Evolutionary conservation across 1,140 invertebrate species (phyloP).

Genomic region (Elymnias hypermnestra): DNA sequence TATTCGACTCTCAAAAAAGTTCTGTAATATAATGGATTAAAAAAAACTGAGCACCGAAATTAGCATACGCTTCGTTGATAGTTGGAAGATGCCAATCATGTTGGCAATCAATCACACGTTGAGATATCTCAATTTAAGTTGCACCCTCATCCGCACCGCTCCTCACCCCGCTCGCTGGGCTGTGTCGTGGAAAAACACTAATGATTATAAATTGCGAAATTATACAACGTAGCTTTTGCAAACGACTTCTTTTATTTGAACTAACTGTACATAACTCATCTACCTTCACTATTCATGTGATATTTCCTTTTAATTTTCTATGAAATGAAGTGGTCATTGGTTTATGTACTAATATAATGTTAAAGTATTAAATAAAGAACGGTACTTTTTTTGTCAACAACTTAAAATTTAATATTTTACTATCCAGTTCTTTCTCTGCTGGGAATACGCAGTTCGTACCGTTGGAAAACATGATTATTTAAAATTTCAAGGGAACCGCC

Average conservation of each 20-base stretch:
- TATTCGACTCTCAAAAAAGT: conserved; percentile 35
- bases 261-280: conserved; percentile 5
- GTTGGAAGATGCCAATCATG: conserved; percentile 57
- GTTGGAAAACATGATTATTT: too few species aligned
- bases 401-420: too few species aligned
- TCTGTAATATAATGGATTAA: conserved; percentile 23
- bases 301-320: too few species aligned
- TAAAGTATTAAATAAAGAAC: too few species aligned
- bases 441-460: too few species aligned
- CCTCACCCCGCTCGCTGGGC: conserved; percentile 24
- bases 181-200: conserved; percentile 46
- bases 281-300: too few species aligned
- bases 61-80: conserved; percentile 47
- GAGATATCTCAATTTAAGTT: conserved; percentile 62
- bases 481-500: too few species aligned
- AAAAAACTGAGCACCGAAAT: conserved; percentile 40
- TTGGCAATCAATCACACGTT: conserved; percentile 61
- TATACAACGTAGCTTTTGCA: conserved; percentile 43
- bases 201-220: conserved; percentile 65
- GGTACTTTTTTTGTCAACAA: too few species aligned
- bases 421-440: too few species aligned
- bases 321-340: too few species aligned
- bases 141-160: conserved; percentile 37
- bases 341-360: too few species aligned
- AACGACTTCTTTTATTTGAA: conserved; percentile 30